Conservation (phyloP, 2,888 invertebrate genomes). For the Melanargia galathea region DNA sequence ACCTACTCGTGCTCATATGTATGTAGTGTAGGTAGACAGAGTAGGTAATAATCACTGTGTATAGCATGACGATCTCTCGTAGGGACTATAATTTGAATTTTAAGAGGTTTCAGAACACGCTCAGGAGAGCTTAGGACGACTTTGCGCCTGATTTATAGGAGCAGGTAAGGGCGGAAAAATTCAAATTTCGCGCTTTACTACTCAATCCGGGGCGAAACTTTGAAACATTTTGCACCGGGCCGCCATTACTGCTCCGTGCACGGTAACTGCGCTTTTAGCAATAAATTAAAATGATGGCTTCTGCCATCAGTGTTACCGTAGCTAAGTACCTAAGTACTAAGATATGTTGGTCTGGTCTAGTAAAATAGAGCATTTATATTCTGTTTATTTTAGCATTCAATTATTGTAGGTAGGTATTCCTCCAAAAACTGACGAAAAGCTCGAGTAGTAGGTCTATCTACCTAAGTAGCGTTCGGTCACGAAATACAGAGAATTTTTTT, state of each 20-base stretch:
- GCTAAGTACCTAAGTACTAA: not conserved
- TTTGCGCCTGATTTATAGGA: constrained; percentile 78
- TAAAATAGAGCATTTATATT: not conserved
- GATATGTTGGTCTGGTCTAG: constrained; percentile 2
- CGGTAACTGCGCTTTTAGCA: constrained; percentile 29
- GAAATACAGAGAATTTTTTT: too few species aligned
- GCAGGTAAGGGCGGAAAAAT: constrained; percentile 79
- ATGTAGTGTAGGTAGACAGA: constrained; percentile 14
- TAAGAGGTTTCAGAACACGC: constrained; percentile 72
- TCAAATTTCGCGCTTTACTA: constrained; percentile 69
- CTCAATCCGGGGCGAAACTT: constrained; percentile 49
- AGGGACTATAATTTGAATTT: constrained; percentile 71
- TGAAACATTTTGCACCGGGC: constrained; percentile 56
- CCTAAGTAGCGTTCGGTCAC: too few species aligned
- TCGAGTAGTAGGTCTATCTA: too few species aligned
- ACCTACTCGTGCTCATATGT: not conserved
- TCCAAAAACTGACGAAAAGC: too few species aligned
- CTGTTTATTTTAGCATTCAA: too few species aligned
- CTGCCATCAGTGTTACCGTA: constrained; percentile 5
- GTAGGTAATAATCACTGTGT: too few species aligned
- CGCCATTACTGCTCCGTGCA: constrained; percentile 54
- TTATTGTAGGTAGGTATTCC: too few species aligned
- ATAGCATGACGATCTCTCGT: constrained; percentile 41
- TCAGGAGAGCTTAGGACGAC: constrained; percentile 73
- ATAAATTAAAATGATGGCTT: constrained; percentile 29